Evolutionary conservation across 1,140 invertebrate genomes (phyloP), one percentile per base, ranked within the genome.

Genomic region (Drosophila athabasca): DNA sequence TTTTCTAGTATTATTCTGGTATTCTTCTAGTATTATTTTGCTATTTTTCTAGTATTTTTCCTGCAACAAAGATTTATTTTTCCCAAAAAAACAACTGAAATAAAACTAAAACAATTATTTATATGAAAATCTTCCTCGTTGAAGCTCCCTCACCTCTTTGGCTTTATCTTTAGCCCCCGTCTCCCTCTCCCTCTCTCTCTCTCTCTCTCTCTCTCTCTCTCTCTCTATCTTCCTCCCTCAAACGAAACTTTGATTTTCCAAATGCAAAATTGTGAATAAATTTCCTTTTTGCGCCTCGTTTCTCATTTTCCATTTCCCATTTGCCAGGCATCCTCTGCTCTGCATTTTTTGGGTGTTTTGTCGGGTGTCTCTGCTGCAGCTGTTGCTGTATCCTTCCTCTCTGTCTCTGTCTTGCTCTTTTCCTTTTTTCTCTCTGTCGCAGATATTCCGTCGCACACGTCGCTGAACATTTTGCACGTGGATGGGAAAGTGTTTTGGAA

Each of bases 381-480:
- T 75, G 76, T 49, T 79, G 60, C 45, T 41, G 52, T 64, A 17
- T 24, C 35, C 26, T 19, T 60, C 45, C 19, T 53, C 15, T 41
- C 41, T 45, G 53, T 49, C 17, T 60, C 26, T 46, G 45, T 57
- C 24, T 58, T 22, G 6, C 39, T 44, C 15, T 65, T 79, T 8
- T 31, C 31, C 7, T 26, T 3, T 8, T 31, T 31, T 3, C 31
- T 31, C 73, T 73, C 68, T 50, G 62, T 65, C 68, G 64, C 57
- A 55, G 35, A 64, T 11, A 39, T 77, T 81, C 81, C 77, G 17
- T 19, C 51, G 77, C 64, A 73, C 65, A 62, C 72, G 67, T 65
- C 69, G 69, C 51, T 62, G 79, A 57, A 75, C 13, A 39, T 81
- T 81, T 69, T 65, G 73, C 82, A 81, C 81, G 81, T 85, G 35